Percentiles rank a stretch among this genome's conserved stretches.
phyloP scores from a whole-genome alignment of 2,113 vertebrate genomes.

The Toxostoma redivivum region DNA sequence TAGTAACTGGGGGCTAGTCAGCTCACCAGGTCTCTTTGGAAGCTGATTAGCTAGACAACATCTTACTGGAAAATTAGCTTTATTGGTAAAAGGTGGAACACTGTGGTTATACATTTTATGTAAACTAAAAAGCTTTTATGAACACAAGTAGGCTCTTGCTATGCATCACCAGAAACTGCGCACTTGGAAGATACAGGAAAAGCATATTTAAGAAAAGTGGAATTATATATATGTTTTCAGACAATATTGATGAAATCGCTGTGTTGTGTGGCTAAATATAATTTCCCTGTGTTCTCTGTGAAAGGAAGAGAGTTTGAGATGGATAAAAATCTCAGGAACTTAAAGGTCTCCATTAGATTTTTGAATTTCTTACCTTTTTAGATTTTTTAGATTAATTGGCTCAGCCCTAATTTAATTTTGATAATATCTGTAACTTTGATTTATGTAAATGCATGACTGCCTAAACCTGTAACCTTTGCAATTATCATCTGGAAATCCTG shows the following conservation, averaged over 20 bases:
- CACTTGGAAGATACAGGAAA: not conserved
- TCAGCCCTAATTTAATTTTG: constrained; percentile 15
- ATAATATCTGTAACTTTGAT: constrained; percentile 7
- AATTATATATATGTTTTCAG: constrained; percentile 6
- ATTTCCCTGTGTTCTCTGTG: constrained; percentile 8
- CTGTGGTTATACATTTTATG: not conserved
- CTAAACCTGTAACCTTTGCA: not conserved
- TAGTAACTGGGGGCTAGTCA: constrained; percentile 20
- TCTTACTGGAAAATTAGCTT: constrained; percentile 34
- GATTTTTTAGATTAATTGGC: not conserved
- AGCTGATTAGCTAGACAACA: constrained; percentile 12
- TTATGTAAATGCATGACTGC: constrained; percentile 28
- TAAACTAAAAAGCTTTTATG: constrained; percentile 42
- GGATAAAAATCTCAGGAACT: constrained; percentile 47
- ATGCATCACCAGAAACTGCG: constrained; percentile 57
- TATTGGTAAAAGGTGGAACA: constrained; percentile 47
- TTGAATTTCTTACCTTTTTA: not conserved
- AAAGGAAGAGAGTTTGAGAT: not conserved
- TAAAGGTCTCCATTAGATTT: not conserved
- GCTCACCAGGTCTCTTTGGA: constrained; percentile 33
- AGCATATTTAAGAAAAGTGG: constrained; percentile 7
- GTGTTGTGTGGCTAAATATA: not conserved
- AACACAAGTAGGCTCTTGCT: constrained; percentile 42
- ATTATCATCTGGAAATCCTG: not conserved
- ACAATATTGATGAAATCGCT: not conserved